Conservation (phyloP, 53 echinoderm and acorn worm species). For the Astropecten irregularis region DNA sequence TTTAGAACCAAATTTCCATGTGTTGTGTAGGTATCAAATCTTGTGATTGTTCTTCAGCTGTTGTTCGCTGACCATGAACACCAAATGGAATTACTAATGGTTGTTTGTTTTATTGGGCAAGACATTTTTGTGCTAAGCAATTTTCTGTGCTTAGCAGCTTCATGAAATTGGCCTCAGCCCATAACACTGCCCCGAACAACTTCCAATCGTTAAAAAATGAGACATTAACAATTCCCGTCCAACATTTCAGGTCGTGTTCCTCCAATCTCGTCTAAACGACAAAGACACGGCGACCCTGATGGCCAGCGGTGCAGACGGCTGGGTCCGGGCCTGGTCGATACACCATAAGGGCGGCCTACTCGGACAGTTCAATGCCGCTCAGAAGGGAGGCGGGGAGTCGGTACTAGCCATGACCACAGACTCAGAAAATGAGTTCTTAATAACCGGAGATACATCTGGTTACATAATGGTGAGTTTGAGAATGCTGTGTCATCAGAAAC, state of each 20-base stretch:
- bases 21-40: no score
- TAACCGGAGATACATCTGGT: slow-evolving; percentile 90
- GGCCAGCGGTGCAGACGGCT: slow-evolving; percentile 95
- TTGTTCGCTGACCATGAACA: no score
- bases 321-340: slow-evolving; percentile 97
- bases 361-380: slow-evolving; percentile 91
- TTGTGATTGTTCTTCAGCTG: no score
- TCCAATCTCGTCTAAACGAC: slow-evolving; percentile 85
- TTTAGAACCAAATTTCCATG: no score
- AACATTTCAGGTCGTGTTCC: slow-evolving; percentile 75
- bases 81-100: no score
- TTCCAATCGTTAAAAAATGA: no score
- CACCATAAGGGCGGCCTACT: slow-evolving; percentile 98
- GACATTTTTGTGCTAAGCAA: no score
- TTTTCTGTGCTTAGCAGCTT: no score
- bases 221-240: no score
- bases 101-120: no score
- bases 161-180: no score
- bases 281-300: slow-evolving; percentile 95
- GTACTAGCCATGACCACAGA: slow-evolving; percentile 93
- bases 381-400: slow-evolving; percentile 79
- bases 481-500: neutral
- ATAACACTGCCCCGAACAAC: no score
- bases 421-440: slow-evolving; percentile 74
- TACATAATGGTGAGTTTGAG: slow-evolving; percentile 86